Base-by-base conservation (phyloP, 2,888 invertebrate genomes). In the Amphipyra berbera region DNA sequence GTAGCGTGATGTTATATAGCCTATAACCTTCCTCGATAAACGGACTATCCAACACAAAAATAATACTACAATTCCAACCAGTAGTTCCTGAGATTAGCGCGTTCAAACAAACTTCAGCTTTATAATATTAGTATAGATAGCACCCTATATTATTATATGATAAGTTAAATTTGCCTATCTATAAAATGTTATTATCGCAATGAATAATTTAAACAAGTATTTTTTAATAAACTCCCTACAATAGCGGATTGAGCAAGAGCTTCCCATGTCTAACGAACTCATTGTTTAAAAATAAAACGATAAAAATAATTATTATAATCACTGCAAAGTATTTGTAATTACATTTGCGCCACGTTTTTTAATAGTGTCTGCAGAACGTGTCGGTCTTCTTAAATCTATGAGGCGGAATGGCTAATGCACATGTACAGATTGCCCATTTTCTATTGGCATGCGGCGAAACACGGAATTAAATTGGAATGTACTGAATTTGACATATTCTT, bases 231-330 rank as follows among this genome's bases (percentile, higher is more conserved):
- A 27, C 15, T 27, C 8, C 40, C 15, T 57, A 50, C 58, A 67
- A 67, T 67, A 35, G 48, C 7, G 10, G n/a, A 33, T 48, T 52
- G 10, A 45, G 49, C 67, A 66, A 30, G 27, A 49, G 8, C 45
- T 67, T 68, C 68, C 54, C 68, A 68, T 73, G 48, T 64, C 41
- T 45, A 71, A 41, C 40, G 2, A 64, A 64, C 71, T 54, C 37
- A 54, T 54, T 54, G 53, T 63, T 13, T 14, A 47, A 64, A 67
- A 55, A n/a, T n/a, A n/a, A 59, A 44, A 7, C 6, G 30, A 30
- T 30, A 48, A 52, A 72, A 46, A 47, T 52, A 21, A 21, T 21
- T 21, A 64, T 61, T 61, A 37, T 47, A 68, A 72, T 52, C 30
- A 37, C 9, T 35, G 47, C 47, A 49, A 65, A 42, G 44, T 49